Conservation (phyloP, 2,113 vertebrate species). For the Malaclemys terrapin region DNA sequence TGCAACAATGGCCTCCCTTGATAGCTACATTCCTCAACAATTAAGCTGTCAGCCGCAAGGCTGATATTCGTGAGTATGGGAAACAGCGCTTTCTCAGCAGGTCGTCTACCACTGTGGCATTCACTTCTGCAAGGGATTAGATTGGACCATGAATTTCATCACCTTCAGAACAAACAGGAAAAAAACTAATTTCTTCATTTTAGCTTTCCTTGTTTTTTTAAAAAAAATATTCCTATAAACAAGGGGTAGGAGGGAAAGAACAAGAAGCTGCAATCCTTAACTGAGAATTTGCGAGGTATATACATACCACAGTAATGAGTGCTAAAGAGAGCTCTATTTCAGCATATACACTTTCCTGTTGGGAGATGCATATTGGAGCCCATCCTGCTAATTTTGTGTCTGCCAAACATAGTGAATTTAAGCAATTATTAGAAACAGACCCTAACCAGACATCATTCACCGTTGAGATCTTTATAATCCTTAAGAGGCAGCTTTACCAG, state of each 20-base stretch:
- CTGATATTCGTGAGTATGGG: background rate
- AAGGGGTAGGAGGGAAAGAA: background rate
- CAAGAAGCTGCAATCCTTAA: constrained; percentile 4
- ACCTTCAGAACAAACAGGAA: background rate
- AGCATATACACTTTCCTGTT: background rate
- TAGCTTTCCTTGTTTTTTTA: background rate
- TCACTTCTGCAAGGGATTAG: accelerated
- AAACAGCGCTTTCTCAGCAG: accelerated
- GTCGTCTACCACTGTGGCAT: background rate
- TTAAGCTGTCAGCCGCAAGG: accelerated
- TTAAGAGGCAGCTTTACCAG: background rate
- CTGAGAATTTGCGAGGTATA: background rate
- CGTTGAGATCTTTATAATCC: accelerated
- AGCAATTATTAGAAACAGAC: background rate
- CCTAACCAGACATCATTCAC: background rate
- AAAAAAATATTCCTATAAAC: background rate
- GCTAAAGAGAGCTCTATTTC: background rate
- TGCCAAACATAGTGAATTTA: background rate
- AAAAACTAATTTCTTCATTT: accelerated
- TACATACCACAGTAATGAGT: background rate
- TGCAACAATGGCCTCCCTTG: background rate
- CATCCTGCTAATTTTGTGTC: background rate
- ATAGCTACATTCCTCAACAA: background rate
- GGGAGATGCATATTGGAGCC: background rate
- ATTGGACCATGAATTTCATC: background rate